Base-by-base conservation (phyloP, 1,140 invertebrate species). In the Heliothis virescens region DNA sequence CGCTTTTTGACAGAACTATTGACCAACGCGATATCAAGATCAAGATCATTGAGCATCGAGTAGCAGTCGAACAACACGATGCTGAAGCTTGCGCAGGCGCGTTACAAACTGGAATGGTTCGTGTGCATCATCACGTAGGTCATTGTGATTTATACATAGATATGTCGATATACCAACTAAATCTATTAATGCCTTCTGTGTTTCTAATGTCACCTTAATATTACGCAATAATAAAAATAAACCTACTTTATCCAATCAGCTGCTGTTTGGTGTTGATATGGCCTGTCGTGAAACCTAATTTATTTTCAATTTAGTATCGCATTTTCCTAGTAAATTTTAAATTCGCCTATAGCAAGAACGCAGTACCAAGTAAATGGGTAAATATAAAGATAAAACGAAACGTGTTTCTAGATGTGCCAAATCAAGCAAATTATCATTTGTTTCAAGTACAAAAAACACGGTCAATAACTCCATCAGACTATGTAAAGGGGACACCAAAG, bases 1-100 rank as follows among this genome's bases (percentile, higher is more conserved):
- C n/a, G 53, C n/a, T 57, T 55, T 71, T 72, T 55, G 52, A 57
- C 16, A 55, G 15, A 67, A 72, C 21, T 50, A 71, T 72, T 72
- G 52, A 57, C 29, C 29, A 72, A 72, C 29, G 57, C 53, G 50
- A 52, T 53, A 53, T 53, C 67, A 72, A 72, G 50, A 55, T 72
- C 67, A 72, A 72, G 69, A 34, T 72, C 26, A 72, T 18, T 4
- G 26, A 71, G 2, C 21, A 57, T 57, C 26, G 16, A 57, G 10
- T 41, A 55, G n/a, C n/a, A 57, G 10, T 71, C 29, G 21, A 29
- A 55, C 13, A 34, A 34, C 1, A 72, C 10, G 16, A 4, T 18
- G 21, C n/a, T 9, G 4, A 50, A n/a, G 26, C 4, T 34, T 29
- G 48, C 15, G 47, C 47, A 72, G 67, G 9, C 48, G 67, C 50